Percentiles rank a stretch among this genome's conserved stretches.
phyloP scores from a whole-genome alignment of 2,113 vertebrate species.

The Thunnus thynnus region DNA sequence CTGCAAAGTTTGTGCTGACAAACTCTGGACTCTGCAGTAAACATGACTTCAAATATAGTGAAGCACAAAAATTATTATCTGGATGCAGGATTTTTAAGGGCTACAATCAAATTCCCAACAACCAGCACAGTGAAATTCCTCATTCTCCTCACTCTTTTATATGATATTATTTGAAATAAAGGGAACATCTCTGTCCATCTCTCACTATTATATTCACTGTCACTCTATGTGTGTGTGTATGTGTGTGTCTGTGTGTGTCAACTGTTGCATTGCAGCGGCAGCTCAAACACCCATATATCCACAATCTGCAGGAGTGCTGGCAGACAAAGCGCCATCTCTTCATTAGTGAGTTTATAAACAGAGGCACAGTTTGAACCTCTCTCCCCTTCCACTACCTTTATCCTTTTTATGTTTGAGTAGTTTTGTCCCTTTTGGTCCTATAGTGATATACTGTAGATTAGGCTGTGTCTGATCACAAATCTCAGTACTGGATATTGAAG shows the following conservation, averaged over 20 bases:
- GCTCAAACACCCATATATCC: conserved; percentile 92
- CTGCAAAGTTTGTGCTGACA: no score
- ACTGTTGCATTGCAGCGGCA: conserved; percentile 88
- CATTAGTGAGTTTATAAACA: conserved; percentile 91
- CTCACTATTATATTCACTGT: conserved; percentile 44
- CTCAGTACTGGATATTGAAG: conserved; percentile 7
- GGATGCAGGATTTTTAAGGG: no score
- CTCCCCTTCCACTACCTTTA: neutral
- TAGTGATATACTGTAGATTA: neutral
- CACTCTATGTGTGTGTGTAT: conserved; percentile 25
- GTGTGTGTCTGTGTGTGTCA: conserved; percentile 34
- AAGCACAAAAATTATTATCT: no score
- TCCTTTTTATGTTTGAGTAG: neutral
- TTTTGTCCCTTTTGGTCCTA: neutral
- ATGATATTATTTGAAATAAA: neutral
- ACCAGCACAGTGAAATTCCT: no score
- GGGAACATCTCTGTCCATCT: neutral
- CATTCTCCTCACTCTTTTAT: no score
- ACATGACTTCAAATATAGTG: no score
- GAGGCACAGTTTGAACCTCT: conserved; percentile 17
- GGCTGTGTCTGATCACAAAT: neutral
- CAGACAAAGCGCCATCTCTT: conserved; percentile 93
- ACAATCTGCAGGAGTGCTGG: conserved; percentile 93
- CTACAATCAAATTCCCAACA: no score
- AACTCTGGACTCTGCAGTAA: no score